These are phyloP conservation scores for Stigmatopora nigra DNA, from an alignment of 2,113 vertebrate species.

Conservation along the genomic window DNA sequence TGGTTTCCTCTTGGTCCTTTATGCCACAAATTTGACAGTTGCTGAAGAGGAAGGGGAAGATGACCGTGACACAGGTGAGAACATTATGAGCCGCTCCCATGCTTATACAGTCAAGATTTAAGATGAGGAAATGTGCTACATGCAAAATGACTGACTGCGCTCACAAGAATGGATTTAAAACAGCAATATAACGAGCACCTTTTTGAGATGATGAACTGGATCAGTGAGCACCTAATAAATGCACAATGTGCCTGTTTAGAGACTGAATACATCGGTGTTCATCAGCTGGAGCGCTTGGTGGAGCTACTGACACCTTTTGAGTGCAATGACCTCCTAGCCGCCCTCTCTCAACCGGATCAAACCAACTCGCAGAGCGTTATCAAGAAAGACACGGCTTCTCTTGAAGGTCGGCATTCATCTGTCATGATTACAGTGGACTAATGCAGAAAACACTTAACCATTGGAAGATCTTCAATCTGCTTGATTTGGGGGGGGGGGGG, in stretches of 20 bases:
- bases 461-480: not conserved
- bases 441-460: not conserved
- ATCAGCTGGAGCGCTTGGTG: slow-evolving; percentile 64
- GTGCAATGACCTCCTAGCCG: slow-evolving; percentile 59
- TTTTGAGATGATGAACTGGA: not conserved
- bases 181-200: not conserved
- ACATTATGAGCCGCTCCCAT: slow-evolving; percentile 1
- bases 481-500: not conserved
- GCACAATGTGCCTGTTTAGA: slow-evolving; percentile 33
- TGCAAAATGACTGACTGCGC: slow-evolving; percentile 14
- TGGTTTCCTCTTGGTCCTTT: slow-evolving; percentile 18
- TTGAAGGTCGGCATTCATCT: slow-evolving; percentile 28
- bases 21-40: slow-evolving; percentile 10
- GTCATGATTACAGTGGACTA: not conserved
- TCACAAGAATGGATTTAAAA: slow-evolving; percentile 15
- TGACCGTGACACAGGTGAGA: slow-evolving; percentile 63
- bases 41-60: slow-evolving; percentile 39
- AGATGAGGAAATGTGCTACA: not conserved
- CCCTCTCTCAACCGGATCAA: slow-evolving; percentile 59
- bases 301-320: slow-evolving; percentile 58
- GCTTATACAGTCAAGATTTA: not conserved
- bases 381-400: slow-evolving; percentile 35
- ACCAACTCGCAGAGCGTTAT: slow-evolving; percentile 43
- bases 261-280: slow-evolving; percentile 48
- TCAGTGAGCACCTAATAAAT: not conserved